Conservation (phyloP, 2,113 vertebrate species). For the Beaufortia kweichowensis region DNA sequence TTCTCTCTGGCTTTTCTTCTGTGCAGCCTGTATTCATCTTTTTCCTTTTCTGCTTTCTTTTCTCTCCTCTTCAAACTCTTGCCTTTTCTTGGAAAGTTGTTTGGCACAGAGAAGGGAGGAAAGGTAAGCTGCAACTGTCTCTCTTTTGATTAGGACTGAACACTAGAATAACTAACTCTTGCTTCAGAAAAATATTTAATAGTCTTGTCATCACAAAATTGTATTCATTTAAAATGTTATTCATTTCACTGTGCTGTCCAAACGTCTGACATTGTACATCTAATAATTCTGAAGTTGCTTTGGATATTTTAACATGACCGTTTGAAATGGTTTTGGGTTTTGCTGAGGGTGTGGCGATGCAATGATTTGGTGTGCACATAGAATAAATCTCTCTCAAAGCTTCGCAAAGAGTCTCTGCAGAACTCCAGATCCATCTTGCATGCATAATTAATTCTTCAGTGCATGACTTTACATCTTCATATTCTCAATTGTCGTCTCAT, state of each 20-base stretch:
- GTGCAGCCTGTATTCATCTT: slow-evolving; percentile 21
- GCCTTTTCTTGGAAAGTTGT: slow-evolving; percentile 63
- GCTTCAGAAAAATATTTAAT: background rate
- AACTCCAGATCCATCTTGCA: slow-evolving; percentile 14
- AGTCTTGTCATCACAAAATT: background rate
- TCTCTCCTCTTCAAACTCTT: slow-evolving; percentile 35
- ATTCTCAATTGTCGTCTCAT: background rate
- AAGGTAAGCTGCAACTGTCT: slow-evolving; percentile 69
- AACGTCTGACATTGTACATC: too few relatives aligned
- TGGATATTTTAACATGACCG: background rate
- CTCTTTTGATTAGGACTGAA: background rate
- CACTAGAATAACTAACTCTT: background rate
- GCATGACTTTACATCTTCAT: background rate
- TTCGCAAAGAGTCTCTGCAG: slow-evolving; percentile 39
- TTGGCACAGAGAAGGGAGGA: slow-evolving; percentile 64
- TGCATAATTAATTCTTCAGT: slow-evolving; percentile 19
- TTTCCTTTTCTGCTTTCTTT: slow-evolving; percentile 7
- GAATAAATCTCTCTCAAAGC: slow-evolving; percentile 6
- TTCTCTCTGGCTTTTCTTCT: slow-evolving; percentile 32
- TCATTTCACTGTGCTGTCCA: too few relatives aligned
- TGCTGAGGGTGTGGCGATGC: background rate
- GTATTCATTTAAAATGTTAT: too few relatives aligned
- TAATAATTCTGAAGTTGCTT: too few relatives aligned
- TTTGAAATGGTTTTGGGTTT: background rate
- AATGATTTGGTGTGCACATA: background rate